These are phyloP conservation scores for Drosophila guanche DNA, from an alignment of 1,140 invertebrate genomes.

Conservation along the genomic window DNA sequence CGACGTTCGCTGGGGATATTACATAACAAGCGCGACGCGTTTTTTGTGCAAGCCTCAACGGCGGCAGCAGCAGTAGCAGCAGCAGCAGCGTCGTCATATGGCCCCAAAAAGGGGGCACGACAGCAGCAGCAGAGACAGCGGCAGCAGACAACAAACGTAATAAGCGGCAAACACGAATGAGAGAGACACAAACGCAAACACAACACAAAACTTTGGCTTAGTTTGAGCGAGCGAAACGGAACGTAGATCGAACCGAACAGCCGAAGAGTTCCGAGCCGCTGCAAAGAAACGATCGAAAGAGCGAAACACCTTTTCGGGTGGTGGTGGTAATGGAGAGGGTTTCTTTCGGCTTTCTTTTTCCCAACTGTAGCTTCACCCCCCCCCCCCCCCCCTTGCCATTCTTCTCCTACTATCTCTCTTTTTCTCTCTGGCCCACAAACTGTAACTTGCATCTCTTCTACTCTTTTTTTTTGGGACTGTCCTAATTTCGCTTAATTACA, in stretches of 20 bases:
- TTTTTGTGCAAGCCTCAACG: constrained; percentile 65
- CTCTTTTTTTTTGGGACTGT: constrained; percentile 55
- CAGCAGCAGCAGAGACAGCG: constrained; percentile 43
- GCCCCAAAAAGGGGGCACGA: constrained; percentile 79
- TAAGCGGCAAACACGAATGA: constrained; percentile 55
- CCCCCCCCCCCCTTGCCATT: too few species aligned
- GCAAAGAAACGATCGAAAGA: too few species aligned
- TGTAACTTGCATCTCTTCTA: constrained; percentile 44
- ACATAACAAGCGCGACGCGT: constrained; percentile 75
- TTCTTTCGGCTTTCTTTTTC: constrained; percentile 49
- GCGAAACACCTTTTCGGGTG: too few species aligned
- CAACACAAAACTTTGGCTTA: constrained; percentile 51
- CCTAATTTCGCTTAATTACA: constrained; percentile 80
- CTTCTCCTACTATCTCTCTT: too few species aligned
- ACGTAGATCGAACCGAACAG: background rate
- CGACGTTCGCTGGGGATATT: constrained; percentile 51
- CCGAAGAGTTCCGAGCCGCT: background rate
- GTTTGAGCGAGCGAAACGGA: constrained; percentile 40
- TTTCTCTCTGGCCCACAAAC: constrained; percentile 9
- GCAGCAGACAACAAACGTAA: constrained; percentile 63
- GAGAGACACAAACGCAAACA: constrained; percentile 19
- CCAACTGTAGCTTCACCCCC: too few species aligned
- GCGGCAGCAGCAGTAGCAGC: constrained; percentile 21
- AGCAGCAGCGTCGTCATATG: constrained; percentile 58
- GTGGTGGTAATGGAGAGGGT: background rate